phyloP scores from a whole-genome alignment of 2,797 vertebrate genomes.

The Aphelocoma californica region DNA sequence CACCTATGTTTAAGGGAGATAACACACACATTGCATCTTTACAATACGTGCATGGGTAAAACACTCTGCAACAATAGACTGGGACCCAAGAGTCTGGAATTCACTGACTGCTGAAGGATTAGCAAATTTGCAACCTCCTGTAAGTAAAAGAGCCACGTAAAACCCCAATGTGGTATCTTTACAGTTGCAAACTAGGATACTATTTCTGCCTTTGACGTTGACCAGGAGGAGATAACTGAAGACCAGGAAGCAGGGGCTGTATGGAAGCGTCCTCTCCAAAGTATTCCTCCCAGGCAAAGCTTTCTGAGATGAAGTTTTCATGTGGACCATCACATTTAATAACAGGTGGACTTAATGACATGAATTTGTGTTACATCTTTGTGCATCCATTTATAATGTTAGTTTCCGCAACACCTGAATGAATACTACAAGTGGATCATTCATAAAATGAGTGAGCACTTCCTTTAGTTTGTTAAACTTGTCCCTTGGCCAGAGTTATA shows the following conservation, averaged over 20 bases:
- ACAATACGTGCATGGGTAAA: not conserved
- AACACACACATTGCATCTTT: not conserved
- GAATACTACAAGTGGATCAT: not conserved
- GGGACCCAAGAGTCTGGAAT: not conserved
- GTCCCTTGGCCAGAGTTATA: not conserved
- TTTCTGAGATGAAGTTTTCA: not conserved
- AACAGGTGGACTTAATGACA: not conserved
- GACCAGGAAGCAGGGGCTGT: not conserved
- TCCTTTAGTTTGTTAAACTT: not conserved
- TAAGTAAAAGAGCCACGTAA: not conserved
- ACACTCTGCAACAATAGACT: not conserved
- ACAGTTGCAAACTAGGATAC: not conserved
- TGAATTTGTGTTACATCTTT: not conserved
- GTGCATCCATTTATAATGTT: not conserved
- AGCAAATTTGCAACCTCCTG: not conserved
- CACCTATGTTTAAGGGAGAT: slow-evolving; percentile 50
- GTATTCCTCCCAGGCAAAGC: not conserved
- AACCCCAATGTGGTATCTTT: not conserved
- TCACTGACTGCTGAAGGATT: not conserved
- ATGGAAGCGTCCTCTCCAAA: not conserved
- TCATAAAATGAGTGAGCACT: not conserved
- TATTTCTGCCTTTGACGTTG: not conserved
- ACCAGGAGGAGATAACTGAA: not conserved
- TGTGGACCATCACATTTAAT: not conserved
- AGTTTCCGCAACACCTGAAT: not conserved